Evolutionary conservation across 2,113 vertebrate species (phyloP), one percentile per base, ranked within the genome.

Genomic region (Chroicocephalus ridibundus): DNA sequence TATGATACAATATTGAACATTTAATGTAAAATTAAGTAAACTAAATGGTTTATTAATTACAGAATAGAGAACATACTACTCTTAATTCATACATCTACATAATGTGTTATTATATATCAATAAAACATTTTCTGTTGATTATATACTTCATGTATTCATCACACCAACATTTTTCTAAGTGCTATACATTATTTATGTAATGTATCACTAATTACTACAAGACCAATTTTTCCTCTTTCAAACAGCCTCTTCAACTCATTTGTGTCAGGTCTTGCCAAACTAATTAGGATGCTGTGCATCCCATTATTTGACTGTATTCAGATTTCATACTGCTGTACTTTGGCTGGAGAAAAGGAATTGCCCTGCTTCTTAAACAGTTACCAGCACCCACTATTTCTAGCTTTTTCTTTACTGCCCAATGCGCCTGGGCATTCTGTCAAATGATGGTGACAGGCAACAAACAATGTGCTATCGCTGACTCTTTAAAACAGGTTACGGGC

Each of bases 101-200:
- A 95, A 97, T 78, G 36, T 86, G 57, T 79, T 94, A 88, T 84
- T 82, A 68, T 77, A 66, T 61, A 91, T 81, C 88, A 95, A 94
- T 89, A 97, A 97, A 95, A 86, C 64, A 94, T 96, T 95, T 94
- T 89, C 58, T 86, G 72, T 86, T 97, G 91, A 94, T 97, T 71
- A 93, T 84, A 72, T 76, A 77, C 77, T 93, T 95, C 44, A 93
- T 51, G 70, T 93, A 93, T 94, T 96, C 77, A 96, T 95, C 92
- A 91, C 74, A 91, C 36, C 93, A 95, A 94, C 51, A 87, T 91
- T 97, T 95, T 95, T 79, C 80, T 85, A 88, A 93, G 88, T 78
- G 60, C 15, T 93, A 57, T 96, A 86, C 83, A 96, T 95, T 97
- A 97, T 97, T 97, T 93, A 96, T 96, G 64, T 34, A 86, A 91